Evolutionary conservation across 2,113 vertebrate species (phyloP).

Genomic region (Montifringilla adamsi): DNA sequence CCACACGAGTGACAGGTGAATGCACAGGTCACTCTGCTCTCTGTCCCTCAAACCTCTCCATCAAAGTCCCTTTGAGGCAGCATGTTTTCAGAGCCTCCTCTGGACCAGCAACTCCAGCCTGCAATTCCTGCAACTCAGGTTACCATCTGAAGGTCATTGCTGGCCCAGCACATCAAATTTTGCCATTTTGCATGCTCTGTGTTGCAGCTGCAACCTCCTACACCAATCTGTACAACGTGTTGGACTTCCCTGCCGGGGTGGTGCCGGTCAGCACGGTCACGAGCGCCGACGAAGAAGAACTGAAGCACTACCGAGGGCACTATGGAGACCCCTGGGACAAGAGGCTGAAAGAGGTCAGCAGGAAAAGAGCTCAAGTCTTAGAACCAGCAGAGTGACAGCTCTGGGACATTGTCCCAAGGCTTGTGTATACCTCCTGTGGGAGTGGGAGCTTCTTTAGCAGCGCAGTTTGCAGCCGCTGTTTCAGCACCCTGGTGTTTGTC

Average conservation of each 20-base stretch:
- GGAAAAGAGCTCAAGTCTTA: background rate
- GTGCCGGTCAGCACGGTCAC: constrained; percentile 83
- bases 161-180: background rate
- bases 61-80: background rate
- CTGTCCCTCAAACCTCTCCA: background rate
- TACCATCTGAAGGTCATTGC: background rate
- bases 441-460: too few species aligned
- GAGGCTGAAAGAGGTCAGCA: constrained; percentile 74
- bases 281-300: constrained; percentile 76
- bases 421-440: too few species aligned
- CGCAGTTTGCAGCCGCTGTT: accelerated
- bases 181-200: background rate
- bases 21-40: background rate
- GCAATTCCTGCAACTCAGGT: background rate
- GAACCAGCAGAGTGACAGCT: background rate
- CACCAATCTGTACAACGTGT: constrained; percentile 79
- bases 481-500: accelerated
- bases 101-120: background rate
- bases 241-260: constrained; percentile 85
- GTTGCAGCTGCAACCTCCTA: constrained; percentile 70
- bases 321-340: constrained; percentile 78
- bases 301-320: constrained; percentile 74
- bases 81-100: background rate
- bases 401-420: background rate
- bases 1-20: background rate